phyloP scores from a whole-genome alignment of 2,113 vertebrate species.

The Aplodontia rufa region DNA sequence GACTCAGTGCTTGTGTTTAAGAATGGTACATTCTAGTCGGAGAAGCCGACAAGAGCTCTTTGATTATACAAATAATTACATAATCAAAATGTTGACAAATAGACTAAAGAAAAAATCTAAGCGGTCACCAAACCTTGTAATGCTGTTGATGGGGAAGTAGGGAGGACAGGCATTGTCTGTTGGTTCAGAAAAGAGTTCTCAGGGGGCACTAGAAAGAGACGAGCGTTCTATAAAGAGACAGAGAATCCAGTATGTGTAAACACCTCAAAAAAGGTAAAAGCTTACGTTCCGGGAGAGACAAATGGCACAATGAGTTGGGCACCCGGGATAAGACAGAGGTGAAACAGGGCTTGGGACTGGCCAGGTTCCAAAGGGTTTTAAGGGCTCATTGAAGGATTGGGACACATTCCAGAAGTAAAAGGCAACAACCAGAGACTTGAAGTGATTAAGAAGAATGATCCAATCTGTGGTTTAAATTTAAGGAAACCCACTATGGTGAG shows the following conservation, averaged over 20 bases:
- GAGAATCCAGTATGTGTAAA: not conserved
- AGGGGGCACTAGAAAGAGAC: not conserved
- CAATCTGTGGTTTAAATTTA: not conserved
- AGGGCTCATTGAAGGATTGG: not conserved
- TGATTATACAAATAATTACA: not conserved
- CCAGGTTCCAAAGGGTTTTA: not conserved
- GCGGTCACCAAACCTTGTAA: not conserved
- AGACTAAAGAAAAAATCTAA: not conserved
- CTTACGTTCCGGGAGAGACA: fast-evolving
- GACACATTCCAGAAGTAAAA: not conserved
- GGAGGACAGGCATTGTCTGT: not conserved
- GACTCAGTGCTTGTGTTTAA: no score
- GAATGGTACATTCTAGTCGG: not conserved
- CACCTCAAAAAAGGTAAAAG: not conserved
- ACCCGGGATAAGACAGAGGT: fast-evolving
- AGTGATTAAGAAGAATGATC: not conserved
- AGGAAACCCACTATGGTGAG: not conserved
- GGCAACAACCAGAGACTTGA: not conserved
- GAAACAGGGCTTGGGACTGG: fast-evolving
- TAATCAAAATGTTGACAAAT: not conserved
- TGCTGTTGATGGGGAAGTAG: fast-evolving
- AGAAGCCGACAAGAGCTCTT: not conserved
- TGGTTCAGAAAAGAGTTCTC: not conserved
- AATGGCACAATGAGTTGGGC: not conserved
- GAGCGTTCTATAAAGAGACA: not conserved